Evolutionary conservation across 2,888 invertebrate species (phyloP), one percentile per base, ranked within the genome.

Genomic region (Caradrina kadenii): DNA sequence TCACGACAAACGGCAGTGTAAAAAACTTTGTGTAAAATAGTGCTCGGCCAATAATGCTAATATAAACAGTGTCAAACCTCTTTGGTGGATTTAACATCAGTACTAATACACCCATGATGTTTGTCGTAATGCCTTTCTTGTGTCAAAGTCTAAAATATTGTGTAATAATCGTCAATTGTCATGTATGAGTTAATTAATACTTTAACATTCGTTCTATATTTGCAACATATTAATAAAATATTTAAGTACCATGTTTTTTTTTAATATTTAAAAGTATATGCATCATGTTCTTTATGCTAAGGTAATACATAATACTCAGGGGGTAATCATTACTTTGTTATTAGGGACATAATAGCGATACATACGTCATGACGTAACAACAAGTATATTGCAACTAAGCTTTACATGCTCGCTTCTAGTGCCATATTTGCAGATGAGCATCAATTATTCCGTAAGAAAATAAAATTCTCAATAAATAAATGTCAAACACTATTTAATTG

Each of bases 371-470:
- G 83, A 84, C 79, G 80, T 87, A 88, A 87, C 86, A 87, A 82
- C 73, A 78, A 83, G 60, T 80, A 84, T 86, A 89, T 88, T 87
- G 88, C 88, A 84, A 86, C 86, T 80, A 88, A 89, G 90, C 88
- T 86, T 87, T 83, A 82, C 81, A 87, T 80, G 87, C 87, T 89
- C 84, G 88, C 87, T 87, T 87, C 84, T 84, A 85, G 86, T 86
- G 92, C 96, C 96, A 96, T 95, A 96, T 96, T 96, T 96, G 96
- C 96, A 96, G 96, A 96, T 95, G 95, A 92, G 89, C 95, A 95
- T 90, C 90, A 90, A 89, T 92, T 92, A 92, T 88, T 93, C 88
- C 92, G 93, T 96, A 95, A 92, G 94, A 95, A 95, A 95, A 96
- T 95, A 95, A 95, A 95, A 94, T 94, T 95, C 90, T 95, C 94